Evolutionary conservation across 2,888 invertebrate genomes (phyloP), one percentile per base, ranked within the genome.

Genomic region (Phengaris alcon): DNA sequence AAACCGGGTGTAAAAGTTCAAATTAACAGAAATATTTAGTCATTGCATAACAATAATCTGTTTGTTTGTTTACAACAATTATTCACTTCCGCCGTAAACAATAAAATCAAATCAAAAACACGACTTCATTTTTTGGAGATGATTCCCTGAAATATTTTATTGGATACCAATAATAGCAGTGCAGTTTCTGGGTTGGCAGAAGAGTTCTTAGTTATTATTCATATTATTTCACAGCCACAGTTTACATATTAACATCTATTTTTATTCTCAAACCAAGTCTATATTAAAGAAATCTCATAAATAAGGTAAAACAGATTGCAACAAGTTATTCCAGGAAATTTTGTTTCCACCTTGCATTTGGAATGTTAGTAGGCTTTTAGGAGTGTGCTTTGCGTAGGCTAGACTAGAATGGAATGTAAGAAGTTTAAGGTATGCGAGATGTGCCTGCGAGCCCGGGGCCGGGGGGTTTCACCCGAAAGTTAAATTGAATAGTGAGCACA

Each of bases 331-430:
- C 7, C 72, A 54, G 54, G 35, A 72, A 13, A 54, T 52, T 54
- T 22, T 52, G 72, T 72, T 35, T 72, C 52, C 13, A 52, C 22
- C 51, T 72, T 35, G 22, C 72, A 72, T 72, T 54, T 13, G 35
- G 72, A 72, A 72, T 72, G 54, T 72, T 72, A 72, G 54, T 72
- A 72, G 72, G 72, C 72, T 72, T 70, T 70, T 6, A 51, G 70
- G 52, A 52, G 48, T 52, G 12, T 12, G 48, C 69, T 69, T 51
- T 46, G 22, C 13, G 72, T 54, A 72, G 52, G 35, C 52, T 54
- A 54, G 72, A 54, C 72, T 44, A 22, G 70, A 48, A 35, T 54
- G 22, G 72, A 72, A 72, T 72, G 72, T 52, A 35, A 68, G 51
- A 22, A 74, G 48, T 59, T 51, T 64, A n/a, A 51, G 64, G 46